Evolutionary conservation across 92 coral and sea anemone species (phyloP), one percentile per base, ranked within the genome.

Genomic region (Porites cylindrica): DNA sequence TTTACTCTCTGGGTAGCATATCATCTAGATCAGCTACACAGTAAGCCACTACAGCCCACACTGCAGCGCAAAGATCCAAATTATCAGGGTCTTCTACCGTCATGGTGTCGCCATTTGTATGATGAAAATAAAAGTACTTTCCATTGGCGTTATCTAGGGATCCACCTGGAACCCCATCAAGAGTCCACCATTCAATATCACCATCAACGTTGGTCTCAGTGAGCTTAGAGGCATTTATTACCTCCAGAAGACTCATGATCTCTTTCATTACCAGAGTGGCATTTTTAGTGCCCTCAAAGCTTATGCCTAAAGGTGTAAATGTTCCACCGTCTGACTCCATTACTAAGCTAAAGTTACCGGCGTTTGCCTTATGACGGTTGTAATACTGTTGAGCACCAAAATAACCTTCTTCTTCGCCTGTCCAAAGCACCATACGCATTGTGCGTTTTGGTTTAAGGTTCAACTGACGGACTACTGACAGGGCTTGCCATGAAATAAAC

Each of bases 241-340:
- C 97, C 54, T 88, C 70, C 24, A 96, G 85, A 62, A 96, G 98
- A 7, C 81, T 75, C 88, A 96, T 73, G n/a, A 96, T 92, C 64
- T 95, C 88, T 32, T 90, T 65, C 99, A 96, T 93, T 61, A 92
- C 85, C 1, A 82, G 77, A 54, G 56, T 54, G 26, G 99, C 98
- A 17, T 83, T 86, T 21, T 85, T 78, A 24, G 89, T 90, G 29
- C 99, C 99, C 2, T 90, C 66, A 80, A 96, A 96, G 82, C 51
- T 68, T 26, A 96, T 53, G 9, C 99, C 99, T 52, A 90, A 26
- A 24, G 99, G 99, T 76, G 75, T 91, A 17, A 96, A 96, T 51
- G 98, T 95, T 70, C 99, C 99, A 0, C 82, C 78, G 66, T 96
- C 99, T 6, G 98, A 95, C 91, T 96, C 99, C 99, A 96, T 91